Percentiles rank a stretch among this genome's conserved stretches.
These are phyloP conservation scores for Machaerirhynchus nigripectus DNA, from an alignment of 2,113 vertebrate species.

Conservation along the genomic window DNA sequence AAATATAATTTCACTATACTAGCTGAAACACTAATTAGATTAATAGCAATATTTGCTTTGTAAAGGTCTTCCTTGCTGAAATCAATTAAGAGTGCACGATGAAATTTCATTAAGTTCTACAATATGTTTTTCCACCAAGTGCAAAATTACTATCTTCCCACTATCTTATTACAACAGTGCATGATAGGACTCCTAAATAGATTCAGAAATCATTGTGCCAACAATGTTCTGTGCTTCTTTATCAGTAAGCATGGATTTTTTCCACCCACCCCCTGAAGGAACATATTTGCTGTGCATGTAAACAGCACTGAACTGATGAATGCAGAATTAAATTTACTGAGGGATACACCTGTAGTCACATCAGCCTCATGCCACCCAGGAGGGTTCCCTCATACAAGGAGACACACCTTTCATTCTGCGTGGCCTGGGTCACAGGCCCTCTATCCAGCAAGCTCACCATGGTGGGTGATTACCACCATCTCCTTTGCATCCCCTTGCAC, in stretches of 20 bases:
- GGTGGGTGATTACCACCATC: background rate
- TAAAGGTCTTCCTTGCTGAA: conserved; percentile 54
- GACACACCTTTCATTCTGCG: rapidly evolving
- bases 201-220: background rate
- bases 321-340: background rate
- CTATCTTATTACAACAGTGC: conserved; percentile 12
- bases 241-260: background rate
- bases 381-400: background rate
- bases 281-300: background rate
- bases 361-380: background rate
- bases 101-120: conserved; percentile 53
- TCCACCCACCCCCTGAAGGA: background rate
- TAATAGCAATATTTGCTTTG: conserved; percentile 65
- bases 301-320: background rate
- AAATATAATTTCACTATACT: conserved; percentile 48
- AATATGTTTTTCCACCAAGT: conserved; percentile 43
- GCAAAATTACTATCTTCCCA: conserved; percentile 28
- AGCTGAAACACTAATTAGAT: conserved; percentile 51
- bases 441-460: background rate
- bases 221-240: background rate
- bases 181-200: background rate
- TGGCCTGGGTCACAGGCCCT: background rate
- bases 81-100: conserved; percentile 50
- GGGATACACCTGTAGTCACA: background rate
- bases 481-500: background rate